These are phyloP conservation scores for Proisotoma minuta DNA, from an alignment of 2,888 invertebrate genomes.

Conservation along the genomic window DNA sequence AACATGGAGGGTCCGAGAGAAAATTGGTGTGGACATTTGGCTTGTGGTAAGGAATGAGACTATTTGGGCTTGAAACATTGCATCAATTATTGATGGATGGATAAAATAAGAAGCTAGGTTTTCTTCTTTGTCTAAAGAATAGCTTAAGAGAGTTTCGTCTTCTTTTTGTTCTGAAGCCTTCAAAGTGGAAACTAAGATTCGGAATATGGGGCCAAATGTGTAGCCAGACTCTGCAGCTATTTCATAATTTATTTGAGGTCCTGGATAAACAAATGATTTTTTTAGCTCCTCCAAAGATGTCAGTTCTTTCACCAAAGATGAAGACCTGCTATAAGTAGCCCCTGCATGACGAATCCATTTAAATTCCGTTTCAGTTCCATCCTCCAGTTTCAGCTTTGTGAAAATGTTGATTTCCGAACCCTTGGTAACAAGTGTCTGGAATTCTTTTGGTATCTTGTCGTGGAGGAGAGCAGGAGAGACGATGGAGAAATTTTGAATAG, in stretches of 20 bases:
- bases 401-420: neutral
- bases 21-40: neutral
- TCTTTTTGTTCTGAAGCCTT: slow-evolving; percentile 5
- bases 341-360: neutral
- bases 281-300: neutral
- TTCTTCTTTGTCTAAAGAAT: neutral
- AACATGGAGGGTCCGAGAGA: neutral
- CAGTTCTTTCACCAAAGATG: slow-evolving; percentile 2
- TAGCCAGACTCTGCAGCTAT: slow-evolving; percentile 5
- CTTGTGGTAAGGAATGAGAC: no score
- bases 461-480: slow-evolving; percentile 7
- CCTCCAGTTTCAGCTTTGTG: neutral
- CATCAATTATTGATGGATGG: slow-evolving; percentile 4
- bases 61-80: slow-evolving; percentile 6
- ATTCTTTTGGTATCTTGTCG: neutral
- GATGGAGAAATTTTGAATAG: slow-evolving; percentile 12
- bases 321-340: slow-evolving; percentile 13
- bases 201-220: slow-evolving; percentile 18
- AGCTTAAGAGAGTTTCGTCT: neutral
- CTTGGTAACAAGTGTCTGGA: slow-evolving; percentile 11
- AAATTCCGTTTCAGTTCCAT: neutral
- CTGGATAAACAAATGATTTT: neutral
- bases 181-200: slow-evolving; percentile 10
- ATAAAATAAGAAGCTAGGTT: neutral
- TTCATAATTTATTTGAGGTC: no score